phyloP scores from a whole-genome alignment of 1,140 invertebrate species.

The Prorops nasuta region DNA sequence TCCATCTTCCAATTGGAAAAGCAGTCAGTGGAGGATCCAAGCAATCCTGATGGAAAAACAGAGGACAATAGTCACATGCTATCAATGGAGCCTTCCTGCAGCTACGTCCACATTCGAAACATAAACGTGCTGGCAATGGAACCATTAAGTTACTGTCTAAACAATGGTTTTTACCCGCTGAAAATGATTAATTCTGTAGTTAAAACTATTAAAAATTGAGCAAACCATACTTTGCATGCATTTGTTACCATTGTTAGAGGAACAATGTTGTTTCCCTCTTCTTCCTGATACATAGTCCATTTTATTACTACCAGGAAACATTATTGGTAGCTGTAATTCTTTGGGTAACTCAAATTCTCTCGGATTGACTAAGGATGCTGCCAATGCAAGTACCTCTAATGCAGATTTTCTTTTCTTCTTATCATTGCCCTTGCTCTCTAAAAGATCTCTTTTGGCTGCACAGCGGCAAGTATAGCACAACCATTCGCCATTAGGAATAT shows the following conservation, averaged over 20 bases:
- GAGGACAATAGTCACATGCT: constrained; percentile 90
- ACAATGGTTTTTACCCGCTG: constrained; percentile 58
- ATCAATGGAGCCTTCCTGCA: constrained; percentile 80
- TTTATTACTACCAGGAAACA: constrained; percentile 81
- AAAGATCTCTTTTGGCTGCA: constrained; percentile 44
- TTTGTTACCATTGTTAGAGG: constrained; percentile 38
- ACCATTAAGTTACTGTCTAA: constrained; percentile 76
- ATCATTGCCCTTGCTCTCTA: constrained; percentile 32
- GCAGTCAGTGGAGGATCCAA: constrained; percentile 87
- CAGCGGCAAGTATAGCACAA: constrained; percentile 77
- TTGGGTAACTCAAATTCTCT: constrained; percentile 83
- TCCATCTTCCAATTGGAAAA: constrained; percentile 86
- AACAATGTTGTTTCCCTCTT: constrained; percentile 40
- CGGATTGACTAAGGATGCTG: constrained; percentile 81
- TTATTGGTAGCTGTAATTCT: constrained; percentile 73
- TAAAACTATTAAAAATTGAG: constrained; percentile 1
- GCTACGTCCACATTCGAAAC: constrained; percentile 80
- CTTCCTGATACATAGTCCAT: constrained; percentile 43
- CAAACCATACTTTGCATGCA: constrained; percentile 3
- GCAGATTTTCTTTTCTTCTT: constrained; percentile 60
- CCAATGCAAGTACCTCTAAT: constrained; percentile 74
- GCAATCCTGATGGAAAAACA: constrained; percentile 91
- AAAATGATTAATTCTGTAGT: no score
- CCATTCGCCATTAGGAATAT: constrained; percentile 90
- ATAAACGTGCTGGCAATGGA: constrained; percentile 77